phyloP scores from a whole-genome alignment of 2,797 vertebrate species.

The Gallirallus australis region DNA sequence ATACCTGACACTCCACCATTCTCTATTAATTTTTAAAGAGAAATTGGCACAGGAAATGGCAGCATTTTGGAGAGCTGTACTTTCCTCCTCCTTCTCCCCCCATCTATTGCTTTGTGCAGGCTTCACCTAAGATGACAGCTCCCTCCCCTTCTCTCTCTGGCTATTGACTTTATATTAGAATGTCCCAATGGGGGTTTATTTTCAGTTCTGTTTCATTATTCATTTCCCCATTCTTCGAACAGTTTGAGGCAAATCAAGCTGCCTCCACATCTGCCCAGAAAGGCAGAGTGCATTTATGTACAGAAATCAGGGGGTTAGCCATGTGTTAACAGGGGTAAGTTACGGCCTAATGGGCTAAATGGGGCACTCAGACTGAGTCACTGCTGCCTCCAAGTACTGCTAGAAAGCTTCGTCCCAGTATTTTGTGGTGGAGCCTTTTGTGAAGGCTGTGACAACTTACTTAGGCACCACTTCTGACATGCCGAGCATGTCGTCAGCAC shows the following conservation, averaged over 20 bases:
- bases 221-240: slow-evolving; percentile 36
- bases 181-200: slow-evolving; percentile 37
- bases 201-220: slow-evolving; percentile 46
- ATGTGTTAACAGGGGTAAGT: neutral
- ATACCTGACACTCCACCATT: neutral
- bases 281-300: neutral
- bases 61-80: neutral
- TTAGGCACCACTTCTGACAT: neutral
- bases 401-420: neutral
- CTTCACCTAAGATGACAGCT: slow-evolving; percentile 44
- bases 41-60: neutral
- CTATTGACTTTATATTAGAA: slow-evolving; percentile 7
- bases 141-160: neutral
- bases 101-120: slow-evolving; percentile 6
- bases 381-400: neutral
- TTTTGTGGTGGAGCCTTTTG: neutral
- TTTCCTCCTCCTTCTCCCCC: neutral
- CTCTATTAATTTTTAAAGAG: neutral
- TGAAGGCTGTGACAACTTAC: neutral
- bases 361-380: neutral
- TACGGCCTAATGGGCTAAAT: neutral
- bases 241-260: slow-evolving; percentile 13
- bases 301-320: neutral
- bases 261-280: neutral
- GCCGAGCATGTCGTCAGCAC: neutral